Percentiles rank a stretch among this genome's conserved stretches.
These are phyloP conservation scores for Lepidochitona cinerea DNA, from an alignment of 2,888 invertebrate species.

Conservation along the genomic window DNA sequence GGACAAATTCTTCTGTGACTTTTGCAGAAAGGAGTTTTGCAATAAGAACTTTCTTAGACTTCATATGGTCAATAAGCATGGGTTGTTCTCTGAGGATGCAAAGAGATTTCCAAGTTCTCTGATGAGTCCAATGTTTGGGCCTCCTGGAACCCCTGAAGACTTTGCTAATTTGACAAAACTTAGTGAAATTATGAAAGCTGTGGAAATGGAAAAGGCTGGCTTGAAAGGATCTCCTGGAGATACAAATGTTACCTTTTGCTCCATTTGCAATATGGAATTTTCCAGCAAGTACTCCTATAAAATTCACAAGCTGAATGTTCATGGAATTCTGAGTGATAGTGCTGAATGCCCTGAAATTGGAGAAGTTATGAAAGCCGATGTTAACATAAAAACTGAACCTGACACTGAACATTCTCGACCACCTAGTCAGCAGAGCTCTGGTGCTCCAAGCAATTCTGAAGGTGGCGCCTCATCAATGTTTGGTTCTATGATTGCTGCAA, in stretches of 20 bases:
- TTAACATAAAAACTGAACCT: background rate
- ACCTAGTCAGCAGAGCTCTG: background rate
- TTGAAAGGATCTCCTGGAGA: constrained; percentile 22
- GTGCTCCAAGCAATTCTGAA: background rate
- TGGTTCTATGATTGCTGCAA: constrained; percentile 69
- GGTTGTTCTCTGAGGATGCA: constrained; percentile 49
- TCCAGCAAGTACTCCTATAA: constrained; percentile 84
- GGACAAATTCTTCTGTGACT: constrained; percentile 93
- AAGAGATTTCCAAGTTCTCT: background rate
- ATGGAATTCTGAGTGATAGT: constrained; percentile 55
- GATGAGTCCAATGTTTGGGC: background rate
- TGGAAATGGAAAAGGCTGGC: background rate
- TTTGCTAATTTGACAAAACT: background rate
- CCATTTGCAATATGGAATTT: constrained; percentile 80
- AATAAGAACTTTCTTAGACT: constrained; percentile 68
- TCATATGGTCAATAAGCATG: constrained; percentile 70
- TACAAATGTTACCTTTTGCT: constrained; percentile 51
- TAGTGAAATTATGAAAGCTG: constrained; percentile 6
- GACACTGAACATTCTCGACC: background rate
- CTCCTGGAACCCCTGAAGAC: background rate
- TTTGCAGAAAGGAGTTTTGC: constrained; percentile 79
- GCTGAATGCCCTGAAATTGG: constrained; percentile 16
- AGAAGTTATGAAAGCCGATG: constrained; percentile 14
- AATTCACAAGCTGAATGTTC: constrained; percentile 63
- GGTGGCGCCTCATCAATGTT: constrained; percentile 56